Evolutionary conservation across 2,797 vertebrate species (phyloP), one percentile per base, ranked within the genome.

Genomic region (Amniataba percoides): DNA sequence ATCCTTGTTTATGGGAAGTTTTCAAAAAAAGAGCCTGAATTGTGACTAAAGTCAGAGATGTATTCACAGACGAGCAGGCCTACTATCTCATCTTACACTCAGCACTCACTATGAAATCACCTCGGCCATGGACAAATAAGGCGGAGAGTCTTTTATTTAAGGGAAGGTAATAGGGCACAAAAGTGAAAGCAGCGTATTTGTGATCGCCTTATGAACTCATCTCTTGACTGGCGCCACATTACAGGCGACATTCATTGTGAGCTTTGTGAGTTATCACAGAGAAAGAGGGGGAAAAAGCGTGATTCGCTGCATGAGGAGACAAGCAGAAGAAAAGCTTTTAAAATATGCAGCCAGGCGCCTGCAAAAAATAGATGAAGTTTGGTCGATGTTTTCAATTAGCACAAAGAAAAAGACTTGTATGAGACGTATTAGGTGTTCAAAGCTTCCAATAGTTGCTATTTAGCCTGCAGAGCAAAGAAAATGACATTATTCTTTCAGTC

Each of bases 51-150:
- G 92, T 88, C 88, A 65, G 82, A 73, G 60, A 70, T 77, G 78
- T 84, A 73, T 90, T 93, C 90, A 92, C 89, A 91, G 83, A 86
- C 82, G 80, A 89, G 81, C 66, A 53, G 75, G 60, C 25, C 53
- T 5, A 12, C 79, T 15, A 23, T 48, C 80, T 76, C 55, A 31
- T 82, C 77, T 66, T 70, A 60, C 70, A 73, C 59, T 46, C 75
- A 62, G 69, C 80, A 31, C 27, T 31, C 62, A 39, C 74, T 77
- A 71, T 86, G 82, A 88, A 91, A 91, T 77, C 75, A 83, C 70
- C 66, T 46, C 55, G 18, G 34, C 40, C 52, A 42, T 21, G 15
- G 62, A 78, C 39, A 71, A 87, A 79, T 40, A 58, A 76, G 64
- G 34, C 21, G 55, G 31, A 53, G 51, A 21, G 31, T 14, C 71